A percentile compares a stretch with the other conserved stretches of the same genome.
Conservation (phyloP, 2,113 vertebrate species). For the Pseudorectes ferrugineus region DNA sequence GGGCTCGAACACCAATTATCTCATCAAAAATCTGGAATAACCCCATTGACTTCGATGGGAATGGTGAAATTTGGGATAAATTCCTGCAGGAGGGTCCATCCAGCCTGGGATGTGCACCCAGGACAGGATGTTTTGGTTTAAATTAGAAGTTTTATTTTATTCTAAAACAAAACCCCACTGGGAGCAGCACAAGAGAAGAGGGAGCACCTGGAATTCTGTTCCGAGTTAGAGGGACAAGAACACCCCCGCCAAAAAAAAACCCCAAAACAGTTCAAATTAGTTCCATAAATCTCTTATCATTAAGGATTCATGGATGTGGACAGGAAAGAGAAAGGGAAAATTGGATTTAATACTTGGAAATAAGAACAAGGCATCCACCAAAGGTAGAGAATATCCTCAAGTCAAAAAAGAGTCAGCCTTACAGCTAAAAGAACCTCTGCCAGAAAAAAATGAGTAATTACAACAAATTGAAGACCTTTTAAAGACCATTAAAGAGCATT, state of each 20-base stretch:
- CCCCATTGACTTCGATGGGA: neutral
- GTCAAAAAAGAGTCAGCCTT: neutral
- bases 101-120: neutral
- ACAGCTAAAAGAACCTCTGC: neutral
- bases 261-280: neutral
- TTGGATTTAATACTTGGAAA: neutral
- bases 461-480: neutral
- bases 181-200: neutral
- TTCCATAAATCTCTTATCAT: neutral
- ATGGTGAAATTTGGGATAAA: neutral
- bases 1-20: neutral
- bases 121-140: neutral
- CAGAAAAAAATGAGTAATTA: neutral
- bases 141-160: neutral
- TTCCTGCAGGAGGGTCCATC: neutral
- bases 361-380: neutral
- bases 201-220: neutral
- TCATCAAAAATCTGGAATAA: neutral
- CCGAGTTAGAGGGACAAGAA: neutral
- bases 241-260: neutral
- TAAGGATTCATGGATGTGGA: slow-evolving; percentile 4
- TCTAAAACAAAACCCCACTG: neutral
- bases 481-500: neutral
- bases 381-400: neutral
- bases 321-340: neutral